A percentile compares a stretch with the other conserved stretches of the same genome.
phyloP scores from a whole-genome alignment of 2,797 vertebrate species.

The Sternotherus odoratus region DNA sequence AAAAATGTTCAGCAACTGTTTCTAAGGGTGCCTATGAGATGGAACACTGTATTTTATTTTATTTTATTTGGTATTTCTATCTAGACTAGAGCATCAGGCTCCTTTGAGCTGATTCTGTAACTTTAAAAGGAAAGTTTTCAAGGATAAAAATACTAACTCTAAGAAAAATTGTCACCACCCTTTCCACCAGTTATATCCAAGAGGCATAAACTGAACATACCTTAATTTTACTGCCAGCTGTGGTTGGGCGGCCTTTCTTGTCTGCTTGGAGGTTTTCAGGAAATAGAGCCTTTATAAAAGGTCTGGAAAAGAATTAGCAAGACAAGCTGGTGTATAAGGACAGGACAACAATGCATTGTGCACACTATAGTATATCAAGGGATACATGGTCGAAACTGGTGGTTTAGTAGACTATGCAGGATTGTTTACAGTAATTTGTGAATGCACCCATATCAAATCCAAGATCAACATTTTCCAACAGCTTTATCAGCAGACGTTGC shows the following conservation, averaged over 20 bases:
- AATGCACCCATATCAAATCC: not conserved
- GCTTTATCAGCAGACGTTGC: not conserved
- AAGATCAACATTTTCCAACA: constrained; percentile 19
- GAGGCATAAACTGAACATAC: constrained; percentile 76
- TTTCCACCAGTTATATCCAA: not conserved
- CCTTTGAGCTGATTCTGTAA: not conserved
- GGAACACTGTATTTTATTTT: not conserved
- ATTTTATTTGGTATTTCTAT: not conserved
- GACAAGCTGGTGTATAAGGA: not conserved
- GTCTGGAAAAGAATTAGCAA: constrained; percentile 79
- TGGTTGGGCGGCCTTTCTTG: constrained; percentile 97
- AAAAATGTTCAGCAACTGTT: not conserved
- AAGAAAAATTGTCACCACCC: not conserved
- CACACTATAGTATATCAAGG: not conserved
- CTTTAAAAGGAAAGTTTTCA: not conserved
- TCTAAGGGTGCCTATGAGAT: not conserved
- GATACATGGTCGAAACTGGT: constrained; percentile 25
- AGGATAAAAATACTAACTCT: not conserved
- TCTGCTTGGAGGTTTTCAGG: constrained; percentile 95
- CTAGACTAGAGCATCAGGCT: not conserved
- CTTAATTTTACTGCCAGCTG: constrained; percentile 98
- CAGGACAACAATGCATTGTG: not conserved
- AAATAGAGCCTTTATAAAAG: constrained; percentile 95
- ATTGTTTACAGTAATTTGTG: constrained; percentile 33
- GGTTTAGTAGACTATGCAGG: constrained; percentile 40